A percentile compares a stretch with the other conserved stretches of the same genome.
Conservation (phyloP, 2,888 invertebrate genomes). For the Rhagonycha lutea region DNA sequence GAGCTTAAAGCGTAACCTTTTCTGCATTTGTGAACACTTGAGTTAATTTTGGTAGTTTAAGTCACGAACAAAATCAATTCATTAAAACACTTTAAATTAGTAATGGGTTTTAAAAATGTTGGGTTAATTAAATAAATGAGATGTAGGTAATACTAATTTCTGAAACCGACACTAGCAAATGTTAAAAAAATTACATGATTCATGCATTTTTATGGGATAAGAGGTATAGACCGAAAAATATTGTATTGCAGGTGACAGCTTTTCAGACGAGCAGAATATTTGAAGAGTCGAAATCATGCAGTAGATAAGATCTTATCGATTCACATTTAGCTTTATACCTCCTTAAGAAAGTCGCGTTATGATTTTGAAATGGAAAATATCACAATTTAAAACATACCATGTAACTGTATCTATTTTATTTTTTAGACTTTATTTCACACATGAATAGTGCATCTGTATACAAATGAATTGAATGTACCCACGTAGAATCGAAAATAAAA, state of each 20-base stretch:
- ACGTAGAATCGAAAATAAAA: conserved; percentile 14
- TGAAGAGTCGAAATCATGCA: not conserved
- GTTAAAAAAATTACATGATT: not conserved
- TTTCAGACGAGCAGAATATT: not conserved
- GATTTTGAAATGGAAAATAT: not conserved
- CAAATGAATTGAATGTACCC: not conserved
- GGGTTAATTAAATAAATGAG: not conserved
- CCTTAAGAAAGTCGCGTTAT: not conserved
- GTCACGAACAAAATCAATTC: not conserved
- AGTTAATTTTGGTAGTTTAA: not conserved
- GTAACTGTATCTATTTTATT: not conserved
- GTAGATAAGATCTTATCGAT: not conserved
- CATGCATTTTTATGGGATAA: not conserved
- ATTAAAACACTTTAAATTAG: not conserved
- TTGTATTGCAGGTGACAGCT: not conserved
- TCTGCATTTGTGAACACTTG: not conserved
- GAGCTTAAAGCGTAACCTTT: not conserved
- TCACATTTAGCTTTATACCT: not conserved
- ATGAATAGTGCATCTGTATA: not conserved
- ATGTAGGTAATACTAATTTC: not conserved
- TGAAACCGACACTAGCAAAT: not conserved
- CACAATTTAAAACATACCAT: not conserved
- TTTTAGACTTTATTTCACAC: not conserved
- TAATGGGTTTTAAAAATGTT: not conserved
- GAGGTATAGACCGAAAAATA: not conserved